Base-by-base conservation (phyloP, 2,888 invertebrate genomes). In the Andrena flavipes region DNA sequence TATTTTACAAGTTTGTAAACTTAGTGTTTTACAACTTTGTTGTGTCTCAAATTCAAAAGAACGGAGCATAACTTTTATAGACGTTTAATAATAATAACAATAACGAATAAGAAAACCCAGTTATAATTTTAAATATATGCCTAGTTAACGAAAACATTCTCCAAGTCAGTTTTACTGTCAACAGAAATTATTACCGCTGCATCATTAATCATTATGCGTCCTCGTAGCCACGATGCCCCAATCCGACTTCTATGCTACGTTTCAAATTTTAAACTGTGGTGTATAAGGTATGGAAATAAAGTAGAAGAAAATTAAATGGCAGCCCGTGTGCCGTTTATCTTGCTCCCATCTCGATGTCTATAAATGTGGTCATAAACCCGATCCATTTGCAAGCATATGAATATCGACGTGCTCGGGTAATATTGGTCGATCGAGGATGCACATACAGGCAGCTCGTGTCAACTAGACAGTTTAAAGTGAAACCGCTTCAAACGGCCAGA, bases 291-390 rank as follows among this genome's bases (percentile, higher is more conserved):
- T 8, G 30, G 16, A 51, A n/a, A 49, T 30, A 63, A 64, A 69
- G 2, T 54, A 13, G 20, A 33, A 33, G 77, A 42, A 63, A 79
- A 79, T 76, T 76, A 79, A 76, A 79, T 64, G 49, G 29, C 26
- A 64, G 10, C 6, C 62, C 29, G 10, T 20, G 23, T 5, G 67
- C 26, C 30, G 26, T 80, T 67, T 77, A 65, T 60, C 67, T 62
- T 67, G 13, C 60, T 42, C 26, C 30, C 35, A 23, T 54, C 35
- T 29, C 59, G 35, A n/a, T 48, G 59, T 65, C 76, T 26, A 81
- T 81, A 83, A 69, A 81, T 56, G 26, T 26, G 76, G 63, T 33
- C 82, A 64, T 82, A 83, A 83, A 73, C 49, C 13, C 54, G 63
- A 63, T 70, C 56, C 65, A 76, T 77, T 77, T 64, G 62, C 54